Evolutionary conservation across 2,797 vertebrate genomes (phyloP).

Genomic region (Peromyscus attwateri): DNA sequence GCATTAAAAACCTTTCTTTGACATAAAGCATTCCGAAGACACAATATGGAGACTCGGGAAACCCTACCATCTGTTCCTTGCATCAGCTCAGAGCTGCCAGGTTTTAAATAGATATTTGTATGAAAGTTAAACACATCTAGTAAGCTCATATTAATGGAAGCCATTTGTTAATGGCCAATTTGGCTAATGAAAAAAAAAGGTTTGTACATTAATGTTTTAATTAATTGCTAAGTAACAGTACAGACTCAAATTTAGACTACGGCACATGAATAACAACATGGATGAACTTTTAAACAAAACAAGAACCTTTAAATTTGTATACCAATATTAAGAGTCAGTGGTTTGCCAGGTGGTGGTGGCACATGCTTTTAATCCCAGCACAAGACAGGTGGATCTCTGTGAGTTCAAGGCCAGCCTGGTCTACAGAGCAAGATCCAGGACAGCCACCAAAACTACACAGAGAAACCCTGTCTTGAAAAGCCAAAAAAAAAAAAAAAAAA

Average conservation of each 20-base stretch:
- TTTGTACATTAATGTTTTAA: slow-evolving; percentile 13
- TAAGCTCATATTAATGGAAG: slow-evolving; percentile 54
- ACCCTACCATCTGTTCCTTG: neutral
- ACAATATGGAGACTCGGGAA: slow-evolving; percentile 22
- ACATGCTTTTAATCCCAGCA: too few species aligned
- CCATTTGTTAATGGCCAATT: slow-evolving; percentile 25
- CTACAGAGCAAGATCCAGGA: too few species aligned
- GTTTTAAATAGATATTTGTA: slow-evolving; percentile 61
- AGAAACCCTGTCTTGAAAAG: too few species aligned
- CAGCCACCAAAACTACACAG: too few species aligned
- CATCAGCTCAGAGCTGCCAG: neutral
- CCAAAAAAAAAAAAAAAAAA: too few species aligned
- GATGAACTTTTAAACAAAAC: slow-evolving; percentile 40
- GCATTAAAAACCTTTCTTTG: slow-evolving; percentile 58
- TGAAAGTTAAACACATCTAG: slow-evolving; percentile 57
- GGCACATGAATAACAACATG: slow-evolving; percentile 40
- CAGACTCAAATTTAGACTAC: slow-evolving; percentile 35
- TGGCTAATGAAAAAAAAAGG: slow-evolving; percentile 6
- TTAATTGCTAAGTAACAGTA: slow-evolving; percentile 54
- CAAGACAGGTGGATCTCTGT: too few species aligned
- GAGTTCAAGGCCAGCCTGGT: too few species aligned
- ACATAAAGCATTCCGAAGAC: slow-evolving; percentile 57
- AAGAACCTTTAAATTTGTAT: neutral
- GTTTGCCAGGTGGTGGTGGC: neutral
- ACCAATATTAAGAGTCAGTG: neutral